Evolutionary conservation across 2,113 vertebrate genomes (phyloP).

Genomic region (Toxostoma redivivum): DNA sequence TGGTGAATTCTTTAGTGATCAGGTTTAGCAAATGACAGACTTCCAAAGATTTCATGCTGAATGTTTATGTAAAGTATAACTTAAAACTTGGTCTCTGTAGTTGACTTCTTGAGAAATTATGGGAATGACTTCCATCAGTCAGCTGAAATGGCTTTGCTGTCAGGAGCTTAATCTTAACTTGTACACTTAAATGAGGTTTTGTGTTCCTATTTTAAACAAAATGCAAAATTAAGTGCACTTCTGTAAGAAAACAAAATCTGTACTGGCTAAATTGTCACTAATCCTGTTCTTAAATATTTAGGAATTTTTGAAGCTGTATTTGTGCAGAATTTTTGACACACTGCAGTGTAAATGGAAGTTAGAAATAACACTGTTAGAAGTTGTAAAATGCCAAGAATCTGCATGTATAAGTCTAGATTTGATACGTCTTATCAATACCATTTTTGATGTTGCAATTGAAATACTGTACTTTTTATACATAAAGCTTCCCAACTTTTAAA

Average conservation of each 20-base stretch:
- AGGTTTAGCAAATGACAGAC: not conserved
- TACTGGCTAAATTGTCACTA: not conserved
- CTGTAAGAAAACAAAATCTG: not conserved
- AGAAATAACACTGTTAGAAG: not conserved
- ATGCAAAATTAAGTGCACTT: not conserved
- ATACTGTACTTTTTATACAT: not conserved
- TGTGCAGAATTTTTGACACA: not conserved
- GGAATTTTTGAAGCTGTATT: not conserved
- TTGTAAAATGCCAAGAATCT: not conserved
- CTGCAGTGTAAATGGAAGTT: not conserved
- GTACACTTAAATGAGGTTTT: not conserved
- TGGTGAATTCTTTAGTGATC: not conserved
- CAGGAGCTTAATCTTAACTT: not conserved
- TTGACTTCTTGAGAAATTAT: not conserved
- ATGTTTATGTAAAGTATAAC: not conserved
- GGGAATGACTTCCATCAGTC: not conserved
- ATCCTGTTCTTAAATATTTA: not conserved
- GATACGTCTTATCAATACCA: not conserved
- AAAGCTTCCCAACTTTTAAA: not conserved
- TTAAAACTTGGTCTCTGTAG: not conserved
- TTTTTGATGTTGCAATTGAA: not conserved
- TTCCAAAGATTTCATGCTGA: not conserved
- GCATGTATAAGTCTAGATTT: not conserved
- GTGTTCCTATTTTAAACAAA: not conserved
- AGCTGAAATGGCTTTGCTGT: not conserved